Evolutionary conservation across 2,113 vertebrate genomes (phyloP).

Genomic region (Todiramphus saurophagus): DNA sequence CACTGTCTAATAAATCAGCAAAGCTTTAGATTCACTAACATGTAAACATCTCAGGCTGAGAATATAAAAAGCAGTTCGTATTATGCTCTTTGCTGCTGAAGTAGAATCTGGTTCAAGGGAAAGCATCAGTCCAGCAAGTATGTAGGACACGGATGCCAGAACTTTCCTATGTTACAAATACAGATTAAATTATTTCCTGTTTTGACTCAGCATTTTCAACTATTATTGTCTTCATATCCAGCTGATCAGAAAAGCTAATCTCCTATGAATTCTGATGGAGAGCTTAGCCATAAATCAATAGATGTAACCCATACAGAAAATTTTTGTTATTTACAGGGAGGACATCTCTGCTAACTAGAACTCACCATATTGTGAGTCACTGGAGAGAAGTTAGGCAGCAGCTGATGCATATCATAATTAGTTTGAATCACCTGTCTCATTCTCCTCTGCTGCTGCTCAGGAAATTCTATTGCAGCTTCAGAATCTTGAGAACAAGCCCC

Average conservation of each 20-base stretch:
- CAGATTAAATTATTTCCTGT: not conserved
- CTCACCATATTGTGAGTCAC: not conserved
- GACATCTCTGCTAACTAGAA: not conserved
- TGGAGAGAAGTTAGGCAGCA: not conserved
- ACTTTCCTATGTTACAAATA: not conserved
- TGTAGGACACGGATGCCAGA: not conserved
- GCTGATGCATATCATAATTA: not conserved
- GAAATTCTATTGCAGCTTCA: not conserved
- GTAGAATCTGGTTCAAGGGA: not conserved
- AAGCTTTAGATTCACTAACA: not conserved
- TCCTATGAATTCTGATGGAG: not conserved
- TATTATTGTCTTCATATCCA: not conserved
- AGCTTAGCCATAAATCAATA: not conserved
- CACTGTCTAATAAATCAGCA: not conserved
- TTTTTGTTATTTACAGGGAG: not conserved
- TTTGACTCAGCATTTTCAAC: not conserved
- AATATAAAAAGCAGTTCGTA: not conserved
- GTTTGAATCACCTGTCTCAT: not conserved
- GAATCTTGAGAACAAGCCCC: not conserved
- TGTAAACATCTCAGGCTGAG: too few relatives aligned
- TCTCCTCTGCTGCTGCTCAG: not conserved
- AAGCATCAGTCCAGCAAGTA: not conserved
- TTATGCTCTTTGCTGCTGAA: not conserved
- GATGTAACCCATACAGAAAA: not conserved
- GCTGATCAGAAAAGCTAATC: not conserved